Conservation (phyloP, 2,888 invertebrate genomes). For the Agrotis puta region DNA sequence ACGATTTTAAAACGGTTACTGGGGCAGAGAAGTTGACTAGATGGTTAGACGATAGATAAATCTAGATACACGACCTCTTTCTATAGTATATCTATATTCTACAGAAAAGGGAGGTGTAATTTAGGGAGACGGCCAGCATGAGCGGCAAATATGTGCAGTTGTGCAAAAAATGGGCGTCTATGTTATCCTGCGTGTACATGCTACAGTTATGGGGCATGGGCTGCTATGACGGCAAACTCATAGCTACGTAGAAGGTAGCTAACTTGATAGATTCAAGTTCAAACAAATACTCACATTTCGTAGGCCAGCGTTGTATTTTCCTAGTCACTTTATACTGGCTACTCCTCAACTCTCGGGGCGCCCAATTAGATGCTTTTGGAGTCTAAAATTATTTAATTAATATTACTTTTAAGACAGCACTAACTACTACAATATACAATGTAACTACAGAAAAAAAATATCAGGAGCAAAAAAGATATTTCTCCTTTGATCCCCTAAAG, state of each 20-base stretch:
- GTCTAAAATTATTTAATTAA: constrained; percentile 72
- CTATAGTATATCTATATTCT: too few species aligned
- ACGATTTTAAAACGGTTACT: background rate
- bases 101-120: too few species aligned
- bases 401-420: constrained; percentile 20
- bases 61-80: background rate
- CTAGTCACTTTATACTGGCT: constrained; percentile 89
- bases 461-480: constrained; percentile 7
- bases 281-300: constrained; percentile 82
- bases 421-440: background rate
- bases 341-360: constrained; percentile 86
- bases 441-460: background rate
- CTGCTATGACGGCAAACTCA: background rate
- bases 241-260: too few species aligned
- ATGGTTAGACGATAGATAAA: background rate
- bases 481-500: constrained; percentile 5
- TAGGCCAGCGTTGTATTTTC: constrained; percentile 88
- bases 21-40: background rate
- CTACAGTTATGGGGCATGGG: background rate
- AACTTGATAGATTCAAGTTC: background rate
- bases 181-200: background rate
- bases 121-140: background rate
- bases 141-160: background rate
- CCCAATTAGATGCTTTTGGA: constrained; percentile 80
- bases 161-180: background rate